Evolutionary conservation across 2,888 invertebrate genomes (phyloP), one percentile per base, ranked within the genome.

Genomic region (Drosophila anomalata): DNA sequence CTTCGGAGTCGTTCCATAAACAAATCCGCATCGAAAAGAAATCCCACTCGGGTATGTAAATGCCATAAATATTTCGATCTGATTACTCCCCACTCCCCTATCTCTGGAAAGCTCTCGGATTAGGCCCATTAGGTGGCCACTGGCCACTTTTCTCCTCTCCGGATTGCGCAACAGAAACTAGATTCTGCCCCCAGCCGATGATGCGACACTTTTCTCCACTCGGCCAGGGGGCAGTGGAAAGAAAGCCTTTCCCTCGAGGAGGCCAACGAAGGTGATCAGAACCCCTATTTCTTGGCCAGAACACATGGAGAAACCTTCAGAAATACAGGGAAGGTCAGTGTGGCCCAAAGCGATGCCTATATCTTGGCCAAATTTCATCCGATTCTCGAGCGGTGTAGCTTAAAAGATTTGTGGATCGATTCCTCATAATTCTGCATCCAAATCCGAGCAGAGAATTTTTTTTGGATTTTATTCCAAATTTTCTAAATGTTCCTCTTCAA

Each of bases 61-160:
- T 46, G 36, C 29, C 22, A 22, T 59, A n/a, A 36, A 36, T 36
- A 22, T 24, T 48, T 62, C 48, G 61, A 62, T 62, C 61, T 62
- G 61, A 62, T 48, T 42, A 48, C 60, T 60, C 14, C 12, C 12
- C 14, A 14, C 60, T 51, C 54, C 29, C 60, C 50, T 54, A 22
- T 54, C 41, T 26, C 53, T 77, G 74, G 84, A 82, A 86, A 82
- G 87, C 83, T 73, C 17, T 17, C 17, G 65, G 84, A 77, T 86
- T 76, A 80, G 78, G 69, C 67, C 62, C 55, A 20, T 70, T 68
- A 63, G 47, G 46, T 33, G 39, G 3, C 26, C 24, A 24, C 12
- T 1, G 26, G 3, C 50, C 29, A 20, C 11, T 26, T 8, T 11
- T 20, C 44, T 3, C 26, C 29, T 31, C 9, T 46, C 6, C 11